Percentiles rank a stretch among this genome's conserved stretches.
These are phyloP conservation scores for Syngnathus acus DNA, from an alignment of 2,797 vertebrate genomes.

Conservation along the genomic window DNA sequence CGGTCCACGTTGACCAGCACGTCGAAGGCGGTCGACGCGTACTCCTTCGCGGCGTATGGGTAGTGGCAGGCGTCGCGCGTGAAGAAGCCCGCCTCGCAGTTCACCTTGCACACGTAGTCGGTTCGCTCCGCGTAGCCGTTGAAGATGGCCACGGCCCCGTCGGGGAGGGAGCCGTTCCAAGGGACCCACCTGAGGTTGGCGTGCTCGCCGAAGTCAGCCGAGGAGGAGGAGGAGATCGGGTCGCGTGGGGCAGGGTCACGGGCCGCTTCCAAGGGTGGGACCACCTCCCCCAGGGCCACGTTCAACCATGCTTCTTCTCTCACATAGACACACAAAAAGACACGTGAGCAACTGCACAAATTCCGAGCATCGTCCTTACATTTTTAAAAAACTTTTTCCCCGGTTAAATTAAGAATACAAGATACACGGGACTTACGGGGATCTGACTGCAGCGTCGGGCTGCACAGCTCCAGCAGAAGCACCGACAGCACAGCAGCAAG, in stretches of 20 bases:
- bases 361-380: no score
- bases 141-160: slow-evolving; percentile 60
- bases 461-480: slow-evolving; percentile 43
- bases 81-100: slow-evolving; percentile 71
- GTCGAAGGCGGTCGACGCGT: slow-evolving; percentile 56
- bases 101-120: slow-evolving; percentile 71
- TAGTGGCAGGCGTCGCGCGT: slow-evolving; percentile 61
- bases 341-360: not conserved
- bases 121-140: slow-evolving; percentile 63
- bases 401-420: no score
- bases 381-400: no score
- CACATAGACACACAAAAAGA: not conserved
- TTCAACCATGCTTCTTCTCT: slow-evolving; percentile 46
- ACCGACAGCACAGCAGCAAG: slow-evolving; percentile 31
- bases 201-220: slow-evolving; percentile 56
- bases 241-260: slow-evolving; percentile 15
- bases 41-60: slow-evolving; percentile 60
- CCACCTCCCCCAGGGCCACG: slow-evolving; percentile 37
- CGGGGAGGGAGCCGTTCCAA: slow-evolving; percentile 59
- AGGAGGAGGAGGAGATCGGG: slow-evolving; percentile 15
- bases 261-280: slow-evolving; percentile 42
- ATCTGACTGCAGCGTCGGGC: slow-evolving; percentile 31
- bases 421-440: slow-evolving; percentile 19
- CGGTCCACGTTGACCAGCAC: slow-evolving; percentile 67
- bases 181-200: slow-evolving; percentile 65